phyloP scores from a whole-genome alignment of 1,140 invertebrate genomes.

The Aricia agestis region DNA sequence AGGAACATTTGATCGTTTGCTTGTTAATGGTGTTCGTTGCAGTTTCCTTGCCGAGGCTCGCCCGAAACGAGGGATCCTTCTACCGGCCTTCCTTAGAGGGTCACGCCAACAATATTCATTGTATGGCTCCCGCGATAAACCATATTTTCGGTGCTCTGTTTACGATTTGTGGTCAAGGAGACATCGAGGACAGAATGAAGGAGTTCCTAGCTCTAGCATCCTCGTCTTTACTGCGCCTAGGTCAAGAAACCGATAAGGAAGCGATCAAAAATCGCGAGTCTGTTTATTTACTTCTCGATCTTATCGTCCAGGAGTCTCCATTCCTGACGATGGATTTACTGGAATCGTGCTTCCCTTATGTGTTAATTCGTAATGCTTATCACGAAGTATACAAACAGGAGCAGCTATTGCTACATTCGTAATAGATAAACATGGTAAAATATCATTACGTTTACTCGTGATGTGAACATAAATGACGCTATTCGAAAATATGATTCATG shows the following conservation, averaged over 20 bases:
- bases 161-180: conserved; percentile 94
- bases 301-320: conserved; percentile 98
- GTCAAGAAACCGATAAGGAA: conserved; percentile 97
- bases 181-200: conserved; percentile 98
- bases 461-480: conserved; percentile 20
- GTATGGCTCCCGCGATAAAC: conserved; percentile 96
- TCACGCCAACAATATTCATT: conserved; percentile 98
- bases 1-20: conserved; percentile 95
- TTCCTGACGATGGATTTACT: conserved; percentile 98
- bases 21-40: conserved; percentile 99
- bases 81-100: conserved; percentile 95
- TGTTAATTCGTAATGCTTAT: conserved; percentile 96
- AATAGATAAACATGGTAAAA: conserved; percentile 38
- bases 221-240: conserved; percentile 94
- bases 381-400: conserved; percentile 95
- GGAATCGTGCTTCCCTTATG: conserved; percentile 98
- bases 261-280: conserved; percentile 95
- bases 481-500: neutral
- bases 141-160: conserved; percentile 98
- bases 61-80: conserved; percentile 91
- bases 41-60: conserved; percentile 97
- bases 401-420: conserved; percentile 79
- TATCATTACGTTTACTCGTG: conserved; percentile 15
- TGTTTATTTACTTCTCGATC: conserved; percentile 95
- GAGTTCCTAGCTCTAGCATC: conserved; percentile 98